These are phyloP conservation scores for Meloidogyne hapla DNA, from an alignment of 1,140 invertebrate genomes.

Conservation along the genomic window DNA sequence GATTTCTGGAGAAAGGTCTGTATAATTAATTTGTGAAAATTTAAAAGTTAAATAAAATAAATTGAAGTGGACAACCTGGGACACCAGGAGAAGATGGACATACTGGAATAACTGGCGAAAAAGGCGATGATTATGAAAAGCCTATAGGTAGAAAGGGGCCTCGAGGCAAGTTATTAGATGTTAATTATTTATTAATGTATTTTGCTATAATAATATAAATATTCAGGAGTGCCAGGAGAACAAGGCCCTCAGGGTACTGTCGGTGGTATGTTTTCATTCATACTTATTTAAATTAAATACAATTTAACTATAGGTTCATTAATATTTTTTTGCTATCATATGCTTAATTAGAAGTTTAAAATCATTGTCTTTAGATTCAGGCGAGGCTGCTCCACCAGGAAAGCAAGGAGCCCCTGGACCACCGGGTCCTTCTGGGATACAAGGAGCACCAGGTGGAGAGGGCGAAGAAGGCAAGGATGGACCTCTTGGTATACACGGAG, in stretches of 20 bases:
- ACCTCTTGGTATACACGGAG: conserved; percentile 10
- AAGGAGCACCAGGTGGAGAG: conserved; percentile 23
- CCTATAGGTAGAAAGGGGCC: conserved; percentile 44
- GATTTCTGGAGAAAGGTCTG: conserved; percentile 17
- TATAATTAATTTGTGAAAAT: not conserved
- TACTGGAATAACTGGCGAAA: conserved; percentile 39
- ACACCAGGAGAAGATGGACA: conserved; percentile 28
- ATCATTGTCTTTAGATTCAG: not conserved
- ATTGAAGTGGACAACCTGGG: not conserved
- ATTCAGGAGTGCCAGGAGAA: not conserved
- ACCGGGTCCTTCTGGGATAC: conserved; percentile 28
- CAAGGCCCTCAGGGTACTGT: not conserved
- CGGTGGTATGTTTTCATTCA: too few relatives aligned
- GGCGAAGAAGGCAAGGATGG: conserved; percentile 37
- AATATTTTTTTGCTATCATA: too few relatives aligned
- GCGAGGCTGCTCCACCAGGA: conserved; percentile 15
- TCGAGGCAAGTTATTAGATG: conserved; percentile 40
- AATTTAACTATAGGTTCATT: too few relatives aligned
- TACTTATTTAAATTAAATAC: too few relatives aligned
- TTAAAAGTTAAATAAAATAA: too few relatives aligned
- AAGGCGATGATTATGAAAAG: conserved; percentile 49
- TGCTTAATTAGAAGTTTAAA: too few relatives aligned
- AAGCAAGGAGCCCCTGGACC: conserved; percentile 27
- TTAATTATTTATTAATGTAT: too few relatives aligned
- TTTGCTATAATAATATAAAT: not conserved